Conservation (phyloP, 2,797 vertebrate species). For the Nannoperca obscura region DNA sequence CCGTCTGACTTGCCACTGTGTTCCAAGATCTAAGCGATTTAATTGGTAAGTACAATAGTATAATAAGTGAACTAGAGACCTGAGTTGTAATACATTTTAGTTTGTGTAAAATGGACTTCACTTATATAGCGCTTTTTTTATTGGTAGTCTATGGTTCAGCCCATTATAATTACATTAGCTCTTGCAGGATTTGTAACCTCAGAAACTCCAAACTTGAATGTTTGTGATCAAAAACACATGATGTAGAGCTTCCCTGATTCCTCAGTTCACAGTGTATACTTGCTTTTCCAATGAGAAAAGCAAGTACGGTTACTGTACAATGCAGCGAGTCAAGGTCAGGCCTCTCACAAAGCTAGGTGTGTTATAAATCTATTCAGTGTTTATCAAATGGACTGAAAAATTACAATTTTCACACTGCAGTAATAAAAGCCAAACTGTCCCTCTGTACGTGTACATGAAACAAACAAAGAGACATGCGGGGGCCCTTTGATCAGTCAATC, state of each 20-base stretch:
- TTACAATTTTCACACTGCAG: constrained; percentile 55
- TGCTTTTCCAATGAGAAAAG: constrained; percentile 21
- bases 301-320: neutral
- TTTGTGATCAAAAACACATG: neutral
- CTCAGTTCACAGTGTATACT: constrained; percentile 12
- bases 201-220: neutral
- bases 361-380: constrained; percentile 49
- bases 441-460: constrained; percentile 78
- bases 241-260: neutral
- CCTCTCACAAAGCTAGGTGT: constrained; percentile 24
- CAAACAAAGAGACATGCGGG: constrained; percentile 78
- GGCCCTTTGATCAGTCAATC: constrained; percentile 84
- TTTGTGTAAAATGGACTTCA: neutral
- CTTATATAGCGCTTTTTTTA: neutral
- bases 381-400: constrained; percentile 74
- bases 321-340: constrained; percentile 39
- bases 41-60: neutral
- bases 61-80: neutral
- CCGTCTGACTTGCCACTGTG: rapidly evolving
- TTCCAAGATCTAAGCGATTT: neutral
- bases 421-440: constrained; percentile 78
- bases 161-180: neutral
- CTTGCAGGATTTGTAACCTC: neutral
- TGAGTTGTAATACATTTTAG: neutral
- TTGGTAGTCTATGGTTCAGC: neutral